A percentile compares a stretch with the other conserved stretches of the same genome.
phyloP scores from a whole-genome alignment of 92 coral and sea anemone species.

The Paramuricea clavata region DNA sequence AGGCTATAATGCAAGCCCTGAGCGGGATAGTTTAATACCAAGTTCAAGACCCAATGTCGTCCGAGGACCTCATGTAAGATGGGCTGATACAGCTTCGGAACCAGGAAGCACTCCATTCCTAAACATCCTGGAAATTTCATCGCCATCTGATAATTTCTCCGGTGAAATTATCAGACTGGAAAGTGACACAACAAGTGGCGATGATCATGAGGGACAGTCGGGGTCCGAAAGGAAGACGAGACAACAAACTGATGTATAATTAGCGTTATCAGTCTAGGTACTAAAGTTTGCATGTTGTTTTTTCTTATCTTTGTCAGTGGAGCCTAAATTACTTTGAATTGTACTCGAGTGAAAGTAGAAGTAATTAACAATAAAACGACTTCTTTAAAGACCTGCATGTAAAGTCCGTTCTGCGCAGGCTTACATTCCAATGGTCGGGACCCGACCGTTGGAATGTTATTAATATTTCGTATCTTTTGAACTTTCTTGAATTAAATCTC shows the following conservation, averaged over 20 bases:
- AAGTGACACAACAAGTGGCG: neutral
- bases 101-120: constrained; percentile 19
- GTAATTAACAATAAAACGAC: too few relatives aligned
- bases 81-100: constrained; percentile 37
- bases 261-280: too few relatives aligned
- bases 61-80: constrained; percentile 20
- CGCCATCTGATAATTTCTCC: constrained; percentile 37
- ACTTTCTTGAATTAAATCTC: too few relatives aligned
- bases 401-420: too few relatives aligned
- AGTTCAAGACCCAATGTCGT: neutral
- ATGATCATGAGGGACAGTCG: neutral
- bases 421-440: too few relatives aligned
- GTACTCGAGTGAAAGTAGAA: too few relatives aligned
- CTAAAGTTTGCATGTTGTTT: too few relatives aligned
- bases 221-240: neutral
- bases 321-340: too few relatives aligned
- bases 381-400: too few relatives aligned
- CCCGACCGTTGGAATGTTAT: too few relatives aligned
- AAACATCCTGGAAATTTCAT: constrained; percentile 35
- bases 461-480: too few relatives aligned
- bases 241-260: constrained; percentile 2
- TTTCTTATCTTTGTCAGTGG: too few relatives aligned
- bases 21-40: neutral
- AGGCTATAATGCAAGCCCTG: neutral
- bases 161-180: neutral